Base-by-base conservation (phyloP, 2,888 invertebrate genomes). In the Drosophila acutilabella region DNA sequence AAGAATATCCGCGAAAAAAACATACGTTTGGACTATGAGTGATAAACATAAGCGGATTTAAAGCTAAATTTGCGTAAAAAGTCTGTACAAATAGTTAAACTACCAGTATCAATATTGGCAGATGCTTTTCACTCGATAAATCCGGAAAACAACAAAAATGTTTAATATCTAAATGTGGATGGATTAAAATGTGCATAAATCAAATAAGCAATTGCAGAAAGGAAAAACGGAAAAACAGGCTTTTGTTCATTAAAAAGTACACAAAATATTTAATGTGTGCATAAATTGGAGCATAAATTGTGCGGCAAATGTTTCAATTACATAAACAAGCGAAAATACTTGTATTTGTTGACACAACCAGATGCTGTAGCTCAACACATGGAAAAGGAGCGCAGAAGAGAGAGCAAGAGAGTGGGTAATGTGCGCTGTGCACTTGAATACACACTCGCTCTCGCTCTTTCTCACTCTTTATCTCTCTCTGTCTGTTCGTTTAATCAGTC, bases 401-500 rank as follows among this genome's bases (percentile, higher is more conserved):
- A 57, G 18, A 16, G 51, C 38, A 41, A 30, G 23, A 26, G 48
- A 20, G 33, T 6, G 23, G 16, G 23, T 45, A 38, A 18, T 42
- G 45, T 45, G 18, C 14, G 16, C 4, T 61, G 45, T 61, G 54
- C 54, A 61, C 61, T 61, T 61, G 54, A 54, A 54, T 45, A 47
- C 38, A 53, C 40, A 16, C 30, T 23, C 58, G 30, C 10, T 18
- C 18, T 44, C 6, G 6, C 23, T 41, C 44, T 42, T 45, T 52
- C 66, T 52, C 42, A 41, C 13, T 51, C 41, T 18, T 13, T n/a
- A 13, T 6, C 10, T 51, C 30, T 26, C 45, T 54, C 16, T 60
- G 83, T 80, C 89, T 88, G 87, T 67, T 58, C 70, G 67, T 88
- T 90, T 91, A 91, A 91, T 91, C 90, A 91, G 91, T 87, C 90